Conservation (phyloP, 2,113 vertebrate genomes). For the Oreochromis aureus region DNA sequence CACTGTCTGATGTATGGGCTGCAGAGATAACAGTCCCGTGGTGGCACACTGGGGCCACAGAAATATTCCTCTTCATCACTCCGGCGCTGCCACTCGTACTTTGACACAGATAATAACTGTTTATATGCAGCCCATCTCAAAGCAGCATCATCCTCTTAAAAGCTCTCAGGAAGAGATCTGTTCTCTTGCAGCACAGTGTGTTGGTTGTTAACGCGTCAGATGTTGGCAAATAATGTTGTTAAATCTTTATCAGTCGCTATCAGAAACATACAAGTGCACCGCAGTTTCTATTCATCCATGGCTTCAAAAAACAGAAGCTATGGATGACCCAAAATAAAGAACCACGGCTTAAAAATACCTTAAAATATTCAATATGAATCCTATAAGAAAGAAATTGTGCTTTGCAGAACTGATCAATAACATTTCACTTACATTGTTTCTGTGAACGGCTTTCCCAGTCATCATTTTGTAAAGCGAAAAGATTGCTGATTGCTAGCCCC, state of each 20-base stretch:
- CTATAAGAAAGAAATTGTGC: not conserved
- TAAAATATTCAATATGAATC: not conserved
- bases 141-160: conserved; percentile 27
- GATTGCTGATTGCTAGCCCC: not conserved
- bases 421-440: not conserved
- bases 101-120: conserved; percentile 57
- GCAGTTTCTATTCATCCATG: not conserved
- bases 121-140: conserved; percentile 33
- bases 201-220: conserved; percentile 14
- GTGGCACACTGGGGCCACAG: conserved; percentile 31
- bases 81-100: conserved; percentile 21
- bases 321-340: not conserved
- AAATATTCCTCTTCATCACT: conserved; percentile 56
- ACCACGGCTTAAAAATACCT: not conserved
- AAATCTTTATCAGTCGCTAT: conserved; percentile 9
- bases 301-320: not conserved
- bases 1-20: conserved; percentile 58
- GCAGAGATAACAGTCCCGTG: conserved; percentile 60
- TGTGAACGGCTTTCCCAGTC: not conserved
- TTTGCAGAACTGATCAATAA: not conserved
- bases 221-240: conserved; percentile 10
- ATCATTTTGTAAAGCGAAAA: not conserved
- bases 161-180: conserved; percentile 23
- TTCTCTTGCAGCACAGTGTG: not conserved
- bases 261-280: not conserved